Percentiles rank a stretch among this genome's conserved stretches.
phyloP scores from a whole-genome alignment of 92 coral and sea anemone species.

The Porites lobata region DNA sequence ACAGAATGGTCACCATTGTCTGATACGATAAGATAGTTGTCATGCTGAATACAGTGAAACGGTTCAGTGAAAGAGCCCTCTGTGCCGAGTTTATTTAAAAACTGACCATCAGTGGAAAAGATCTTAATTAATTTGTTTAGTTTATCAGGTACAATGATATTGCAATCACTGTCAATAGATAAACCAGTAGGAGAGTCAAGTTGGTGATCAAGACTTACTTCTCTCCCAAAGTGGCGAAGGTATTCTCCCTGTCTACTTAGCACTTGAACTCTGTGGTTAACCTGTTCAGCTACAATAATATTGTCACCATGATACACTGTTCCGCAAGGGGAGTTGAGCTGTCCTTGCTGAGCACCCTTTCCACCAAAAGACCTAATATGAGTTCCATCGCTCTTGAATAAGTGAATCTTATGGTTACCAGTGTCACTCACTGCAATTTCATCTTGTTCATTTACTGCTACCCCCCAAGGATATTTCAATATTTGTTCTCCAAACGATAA shows the following conservation, averaged over 20 bases:
- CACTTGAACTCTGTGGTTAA: background rate
- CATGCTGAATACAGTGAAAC: background rate
- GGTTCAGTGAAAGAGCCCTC: background rate
- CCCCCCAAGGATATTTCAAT: background rate
- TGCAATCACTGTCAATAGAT: background rate
- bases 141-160: background rate
- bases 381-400: background rate
- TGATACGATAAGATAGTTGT: background rate
- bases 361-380: background rate
- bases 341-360: background rate
- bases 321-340: background rate
- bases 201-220: background rate
- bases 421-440: background rate
- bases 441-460: slow-evolving; percentile 1
- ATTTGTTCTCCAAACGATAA: background rate
- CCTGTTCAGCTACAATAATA: background rate
- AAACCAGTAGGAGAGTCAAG: background rate
- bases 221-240: background rate
- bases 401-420: background rate
- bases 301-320: background rate
- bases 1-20: background rate
- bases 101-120: background rate
- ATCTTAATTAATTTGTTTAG: background rate
- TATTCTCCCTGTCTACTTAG: background rate
- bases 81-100: background rate